Evolutionary conservation across 2,888 invertebrate genomes (phyloP).

Genomic region (Temnothorax unifasciatus): DNA sequence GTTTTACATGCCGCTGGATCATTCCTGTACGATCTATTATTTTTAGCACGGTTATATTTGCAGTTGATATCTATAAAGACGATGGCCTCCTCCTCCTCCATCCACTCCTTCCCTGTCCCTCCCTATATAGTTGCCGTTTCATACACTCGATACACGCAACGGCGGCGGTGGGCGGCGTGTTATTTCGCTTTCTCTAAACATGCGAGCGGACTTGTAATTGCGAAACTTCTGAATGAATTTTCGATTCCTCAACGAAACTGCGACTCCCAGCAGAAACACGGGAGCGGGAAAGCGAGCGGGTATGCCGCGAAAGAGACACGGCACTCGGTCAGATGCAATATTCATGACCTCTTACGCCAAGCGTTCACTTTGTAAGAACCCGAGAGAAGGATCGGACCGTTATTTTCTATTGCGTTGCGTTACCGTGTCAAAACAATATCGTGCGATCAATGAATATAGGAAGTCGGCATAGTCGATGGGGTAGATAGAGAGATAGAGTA

Average conservation of each 20-base stretch:
- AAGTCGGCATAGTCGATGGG: neutral
- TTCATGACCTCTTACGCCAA: constrained; percentile 42
- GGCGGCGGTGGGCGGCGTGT: constrained; percentile 57
- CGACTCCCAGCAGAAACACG: constrained; percentile 40
- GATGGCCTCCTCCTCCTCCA: neutral
- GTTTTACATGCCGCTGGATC: neutral
- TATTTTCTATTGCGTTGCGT: constrained; percentile 34
- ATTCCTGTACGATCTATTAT: constrained; percentile 46
- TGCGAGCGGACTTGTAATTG: constrained; percentile 70
- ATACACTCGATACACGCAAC: constrained; percentile 10
- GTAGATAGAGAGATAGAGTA: neutral
- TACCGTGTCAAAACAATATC: constrained; percentile 34
- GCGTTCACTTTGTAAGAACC: constrained; percentile 50
- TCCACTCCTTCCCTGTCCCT: neutral
- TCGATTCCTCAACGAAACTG: constrained; percentile 69
- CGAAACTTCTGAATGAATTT: constrained; percentile 76
- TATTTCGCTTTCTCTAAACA: constrained; percentile 72
- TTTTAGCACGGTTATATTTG: constrained; percentile 59
- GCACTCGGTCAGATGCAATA: constrained; percentile 60
- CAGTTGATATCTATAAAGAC: constrained; percentile 49
- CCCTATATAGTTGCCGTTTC: neutral
- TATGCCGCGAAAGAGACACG: constrained; percentile 43
- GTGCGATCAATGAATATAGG: neutral
- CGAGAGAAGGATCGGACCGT: constrained; percentile 32
- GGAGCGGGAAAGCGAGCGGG: constrained; percentile 58